These are phyloP conservation scores for Drosophila meridiana DNA, from an alignment of 2,888 invertebrate species.

Conservation along the genomic window DNA sequence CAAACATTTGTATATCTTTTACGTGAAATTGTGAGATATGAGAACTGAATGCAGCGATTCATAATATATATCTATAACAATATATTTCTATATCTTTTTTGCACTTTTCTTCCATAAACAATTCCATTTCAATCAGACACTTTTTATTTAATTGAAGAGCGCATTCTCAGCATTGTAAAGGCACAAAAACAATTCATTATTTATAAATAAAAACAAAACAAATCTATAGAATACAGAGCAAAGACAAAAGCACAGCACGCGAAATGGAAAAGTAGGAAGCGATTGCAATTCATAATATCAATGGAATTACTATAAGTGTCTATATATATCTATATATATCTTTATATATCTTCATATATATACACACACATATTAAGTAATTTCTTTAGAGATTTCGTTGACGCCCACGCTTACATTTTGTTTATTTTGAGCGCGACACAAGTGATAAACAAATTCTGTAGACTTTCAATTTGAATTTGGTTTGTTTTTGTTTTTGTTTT, in stretches of 20 bases:
- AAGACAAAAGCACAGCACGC: conserved; percentile 42
- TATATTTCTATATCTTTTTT: neutral
- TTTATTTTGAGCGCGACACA: conserved; percentile 16
- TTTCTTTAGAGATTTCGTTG: neutral
- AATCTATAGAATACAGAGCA: conserved; percentile 36
- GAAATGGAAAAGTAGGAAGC: conserved; percentile 63
- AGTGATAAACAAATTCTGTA: conserved; percentile 23
- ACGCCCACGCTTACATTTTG: conserved; percentile 31
- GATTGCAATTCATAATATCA: conserved; percentile 38
- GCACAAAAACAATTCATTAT: conserved; percentile 17
- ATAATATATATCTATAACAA: neutral
- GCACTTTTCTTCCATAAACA: conserved; percentile 13
- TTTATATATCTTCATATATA: neutral
- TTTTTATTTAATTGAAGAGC: conserved; percentile 31
- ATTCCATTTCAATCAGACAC: conserved; percentile 19
- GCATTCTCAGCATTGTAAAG: conserved; percentile 33
- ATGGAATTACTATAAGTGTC: conserved; percentile 7
- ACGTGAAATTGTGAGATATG: neutral
- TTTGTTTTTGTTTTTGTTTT: conserved; percentile 9
- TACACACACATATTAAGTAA: neutral
- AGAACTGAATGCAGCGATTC: neutral
- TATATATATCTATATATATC: neutral
- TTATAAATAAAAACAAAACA: conserved; percentile 9
- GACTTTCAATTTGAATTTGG: neutral
- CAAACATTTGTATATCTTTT: neutral